These are phyloP conservation scores for Pyralis farinalis DNA, from an alignment of 2,888 invertebrate species.

Conservation along the genomic window DNA sequence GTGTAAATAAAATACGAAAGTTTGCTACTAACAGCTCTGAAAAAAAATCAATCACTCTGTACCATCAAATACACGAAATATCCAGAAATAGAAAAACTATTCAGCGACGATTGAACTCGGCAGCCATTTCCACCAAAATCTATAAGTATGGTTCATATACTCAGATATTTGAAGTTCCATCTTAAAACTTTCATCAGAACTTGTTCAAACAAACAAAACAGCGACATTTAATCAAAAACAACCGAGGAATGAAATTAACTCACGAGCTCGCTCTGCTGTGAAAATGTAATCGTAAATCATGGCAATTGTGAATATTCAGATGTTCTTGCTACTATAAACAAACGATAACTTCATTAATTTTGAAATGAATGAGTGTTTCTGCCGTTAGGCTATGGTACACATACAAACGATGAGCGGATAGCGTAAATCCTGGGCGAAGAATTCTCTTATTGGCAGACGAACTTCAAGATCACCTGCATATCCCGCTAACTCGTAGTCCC, in stretches of 20 bases:
- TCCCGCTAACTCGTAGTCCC: too few species aligned
- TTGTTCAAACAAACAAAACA: background rate
- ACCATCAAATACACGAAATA: too few species aligned
- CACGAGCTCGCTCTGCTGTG: background rate
- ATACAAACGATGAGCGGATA: slow-evolving; percentile 1
- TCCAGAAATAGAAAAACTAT: too few species aligned
- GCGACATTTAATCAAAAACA: slow-evolving; percentile 3
- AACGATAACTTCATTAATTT: slow-evolving; percentile 16
- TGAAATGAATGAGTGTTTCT: background rate
- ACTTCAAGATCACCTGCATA: too few species aligned
- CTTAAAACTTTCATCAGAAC: background rate
- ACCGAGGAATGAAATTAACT: slow-evolving; percentile 8
- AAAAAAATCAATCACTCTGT: too few species aligned
- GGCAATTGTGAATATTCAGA: slow-evolving; percentile 5
- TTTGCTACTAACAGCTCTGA: too few species aligned
- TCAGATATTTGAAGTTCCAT: background rate
- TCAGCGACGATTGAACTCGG: too few species aligned
- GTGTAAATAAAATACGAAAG: too few species aligned
- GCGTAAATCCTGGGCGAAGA: background rate
- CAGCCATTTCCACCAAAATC: too few species aligned
- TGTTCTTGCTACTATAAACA: slow-evolving; percentile 12
- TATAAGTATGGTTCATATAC: too few species aligned
- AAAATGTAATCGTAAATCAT: slow-evolving; percentile 8
- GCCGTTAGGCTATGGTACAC: background rate
- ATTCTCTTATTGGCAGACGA: too few species aligned